Base-by-base conservation (phyloP, 2,797 vertebrate genomes). In the Acanthopagrus latus region DNA sequence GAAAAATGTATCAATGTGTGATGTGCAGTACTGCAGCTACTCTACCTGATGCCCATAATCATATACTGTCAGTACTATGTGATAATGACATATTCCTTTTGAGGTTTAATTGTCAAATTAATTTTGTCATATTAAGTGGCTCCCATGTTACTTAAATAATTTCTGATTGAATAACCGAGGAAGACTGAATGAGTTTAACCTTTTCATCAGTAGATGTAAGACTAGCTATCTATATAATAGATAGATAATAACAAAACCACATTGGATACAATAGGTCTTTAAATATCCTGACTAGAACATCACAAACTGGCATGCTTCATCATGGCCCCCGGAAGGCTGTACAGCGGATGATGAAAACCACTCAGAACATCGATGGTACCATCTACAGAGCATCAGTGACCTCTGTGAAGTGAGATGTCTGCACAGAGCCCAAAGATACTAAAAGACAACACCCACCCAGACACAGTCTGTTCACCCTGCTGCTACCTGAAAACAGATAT, bases 1-100 rank as follows among this genome's bases (percentile, higher is more conserved):
- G 67, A 88, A 90, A 93, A 87, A 93, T 91, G 0, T 52, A 92
- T 91, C 47, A 62, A 18, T 62, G 59, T 74, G 52, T 80, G 62
- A 90, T 79, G 64, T 56, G 59, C 62, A 76, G 66, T 55, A 85
- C 79, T 88, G 84, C 74, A 86, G 78, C 77, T 44, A 50, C 57
- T 74, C 41, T 66, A 86, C 83, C 80, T 87, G 76, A 82, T 79
- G 60, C 41, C 17, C 71, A 57, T 50, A 76, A 70, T 79, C 81
- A 78, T 78, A 74, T 63, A 13, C 4, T 64, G 59, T 81, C 51
- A 78, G 65, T 47, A 33, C 57, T 20, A 20, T 5, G 57, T 67
- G 66, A 74, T 63, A 12, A 33, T 67, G 56, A 73, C 55, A 72
- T 62, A 74, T 76, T 48, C 18, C 50, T 54, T 27, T 41, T 52